These are phyloP conservation scores for Eremophila alpestris DNA, from an alignment of 2,797 vertebrate species.

Conservation along the genomic window DNA sequence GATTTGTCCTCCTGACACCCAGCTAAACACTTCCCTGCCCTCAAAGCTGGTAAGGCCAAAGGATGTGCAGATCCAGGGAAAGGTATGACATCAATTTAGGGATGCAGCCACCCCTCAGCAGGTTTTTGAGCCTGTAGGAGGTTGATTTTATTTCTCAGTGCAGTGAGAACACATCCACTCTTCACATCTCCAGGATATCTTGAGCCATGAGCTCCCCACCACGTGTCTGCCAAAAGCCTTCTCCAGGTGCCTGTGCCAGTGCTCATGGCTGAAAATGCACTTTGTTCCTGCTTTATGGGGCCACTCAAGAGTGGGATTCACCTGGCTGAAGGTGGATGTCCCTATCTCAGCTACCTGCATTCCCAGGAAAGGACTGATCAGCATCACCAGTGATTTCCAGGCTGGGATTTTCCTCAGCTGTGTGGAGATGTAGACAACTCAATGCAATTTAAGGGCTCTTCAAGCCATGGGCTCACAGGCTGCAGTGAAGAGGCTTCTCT, in stretches of 20 bases:
- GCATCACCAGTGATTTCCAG: background rate
- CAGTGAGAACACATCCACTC: background rate
- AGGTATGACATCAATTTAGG: background rate
- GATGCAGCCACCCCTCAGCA: background rate
- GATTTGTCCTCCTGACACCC: background rate
- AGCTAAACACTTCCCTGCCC: background rate
- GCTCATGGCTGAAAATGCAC: background rate
- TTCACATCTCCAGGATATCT: background rate
- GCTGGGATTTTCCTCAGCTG: background rate
- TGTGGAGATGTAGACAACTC: background rate
- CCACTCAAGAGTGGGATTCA: background rate
- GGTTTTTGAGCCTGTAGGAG: background rate
- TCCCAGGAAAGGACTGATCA: background rate
- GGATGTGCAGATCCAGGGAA: background rate
- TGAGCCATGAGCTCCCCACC: background rate
- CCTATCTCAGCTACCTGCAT: background rate
- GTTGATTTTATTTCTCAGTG: background rate
- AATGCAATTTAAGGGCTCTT: background rate
- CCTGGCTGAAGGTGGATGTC: background rate
- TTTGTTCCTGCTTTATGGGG: background rate
- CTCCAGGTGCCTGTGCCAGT: background rate
- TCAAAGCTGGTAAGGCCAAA: background rate
- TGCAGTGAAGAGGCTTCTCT: background rate
- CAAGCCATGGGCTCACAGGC: background rate
- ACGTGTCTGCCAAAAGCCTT: accelerated